A percentile compares a stretch with the other conserved stretches of the same genome.
These are phyloP conservation scores for Chironex yamaguchii DNA, from an alignment of 30 jellyfish, hydroid and myxozoan species.

Conservation along the genomic window DNA sequence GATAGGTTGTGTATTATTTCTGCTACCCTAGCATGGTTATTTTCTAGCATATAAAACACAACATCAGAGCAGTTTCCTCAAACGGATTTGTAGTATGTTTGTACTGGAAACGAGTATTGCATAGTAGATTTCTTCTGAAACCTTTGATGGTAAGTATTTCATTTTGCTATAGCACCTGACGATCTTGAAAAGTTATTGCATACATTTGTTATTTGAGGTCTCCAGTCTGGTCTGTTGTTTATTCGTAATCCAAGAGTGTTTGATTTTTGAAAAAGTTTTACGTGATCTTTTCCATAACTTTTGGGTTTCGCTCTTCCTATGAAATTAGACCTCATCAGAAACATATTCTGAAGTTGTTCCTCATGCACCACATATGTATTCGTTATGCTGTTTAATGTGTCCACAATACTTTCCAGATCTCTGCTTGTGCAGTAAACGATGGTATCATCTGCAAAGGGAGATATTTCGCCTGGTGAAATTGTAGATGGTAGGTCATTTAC, in stretches of 20 bases:
- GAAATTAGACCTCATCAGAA: constrained; percentile 65
- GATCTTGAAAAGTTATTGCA: not conserved
- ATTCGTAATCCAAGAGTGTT: constrained; percentile 55
- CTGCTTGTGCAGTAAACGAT: constrained; percentile 64
- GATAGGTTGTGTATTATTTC: constrained; percentile 57
- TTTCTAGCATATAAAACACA: constrained; percentile 53
- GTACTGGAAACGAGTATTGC: constrained; percentile 48
- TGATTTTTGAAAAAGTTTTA: constrained; percentile 29
- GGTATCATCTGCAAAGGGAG: constrained; percentile 48
- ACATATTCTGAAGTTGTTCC: constrained; percentile 21
- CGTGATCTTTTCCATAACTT: constrained; percentile 39
- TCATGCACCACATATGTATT: constrained; percentile 55
- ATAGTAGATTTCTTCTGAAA: constrained; percentile 54
- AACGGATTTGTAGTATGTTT: constrained; percentile 52
- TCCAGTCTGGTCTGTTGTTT: constrained; percentile 68
- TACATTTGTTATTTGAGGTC: constrained; percentile 50
- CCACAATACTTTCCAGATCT: constrained; percentile 55
- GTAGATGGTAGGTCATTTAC: constrained; percentile 73
- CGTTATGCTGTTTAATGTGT: constrained; percentile 69
- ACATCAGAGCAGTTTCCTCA: constrained; percentile 44
- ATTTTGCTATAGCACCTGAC: too few species aligned
- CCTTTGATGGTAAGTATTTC: constrained; percentile 62
- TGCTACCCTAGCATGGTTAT: constrained; percentile 68
- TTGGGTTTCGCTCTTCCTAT: constrained; percentile 70
- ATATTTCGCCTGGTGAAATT: constrained; percentile 36